Percentiles rank a stretch among this genome's conserved stretches.
Evolutionary conservation across 2,113 vertebrate genomes (phyloP).

Genomic region (Aspidoscelis tigris): DNA sequence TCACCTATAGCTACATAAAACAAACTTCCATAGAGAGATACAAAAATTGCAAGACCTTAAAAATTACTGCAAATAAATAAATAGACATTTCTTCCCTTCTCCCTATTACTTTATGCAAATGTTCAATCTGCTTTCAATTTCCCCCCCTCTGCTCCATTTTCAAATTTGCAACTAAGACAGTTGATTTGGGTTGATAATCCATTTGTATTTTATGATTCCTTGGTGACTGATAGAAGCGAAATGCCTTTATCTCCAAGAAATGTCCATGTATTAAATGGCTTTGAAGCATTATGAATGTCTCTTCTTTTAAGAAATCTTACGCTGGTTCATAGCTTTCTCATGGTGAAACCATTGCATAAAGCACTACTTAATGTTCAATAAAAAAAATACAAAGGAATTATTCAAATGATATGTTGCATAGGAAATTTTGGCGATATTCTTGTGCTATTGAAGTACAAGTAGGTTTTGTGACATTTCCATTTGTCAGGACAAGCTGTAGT

Average conservation of each 20-base stretch:
- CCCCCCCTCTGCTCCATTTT: background rate
- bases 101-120: background rate
- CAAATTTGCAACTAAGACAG: slow-evolving; percentile 28
- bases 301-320: slow-evolving; percentile 36
- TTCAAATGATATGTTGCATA: slow-evolving; percentile 27
- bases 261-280: slow-evolving; percentile 34
- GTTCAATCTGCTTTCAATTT: slow-evolving; percentile 28
- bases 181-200: slow-evolving; percentile 18
- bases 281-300: slow-evolving; percentile 38
- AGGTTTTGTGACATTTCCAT: slow-evolving; percentile 21
- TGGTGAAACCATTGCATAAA: slow-evolving; percentile 37
- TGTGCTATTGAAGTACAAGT: slow-evolving; percentile 16
- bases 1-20: background rate
- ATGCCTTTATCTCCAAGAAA: slow-evolving; percentile 34
- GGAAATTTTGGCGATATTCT: background rate
- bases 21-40: background rate
- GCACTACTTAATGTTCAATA: slow-evolving; percentile 30
- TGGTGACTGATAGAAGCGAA: slow-evolving; percentile 30
- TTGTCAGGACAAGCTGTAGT: slow-evolving; percentile 11
- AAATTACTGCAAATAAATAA: background rate
- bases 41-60: slow-evolving; percentile 3
- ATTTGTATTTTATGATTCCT: slow-evolving; percentile 22
- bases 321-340: slow-evolving; percentile 29
- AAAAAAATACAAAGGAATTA: slow-evolving; percentile 33
- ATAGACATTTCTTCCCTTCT: background rate